Evolutionary conservation across 2,888 invertebrate species (phyloP), one percentile per base, ranked within the genome.

Genomic region (Minunthozetes semirufus): DNA sequence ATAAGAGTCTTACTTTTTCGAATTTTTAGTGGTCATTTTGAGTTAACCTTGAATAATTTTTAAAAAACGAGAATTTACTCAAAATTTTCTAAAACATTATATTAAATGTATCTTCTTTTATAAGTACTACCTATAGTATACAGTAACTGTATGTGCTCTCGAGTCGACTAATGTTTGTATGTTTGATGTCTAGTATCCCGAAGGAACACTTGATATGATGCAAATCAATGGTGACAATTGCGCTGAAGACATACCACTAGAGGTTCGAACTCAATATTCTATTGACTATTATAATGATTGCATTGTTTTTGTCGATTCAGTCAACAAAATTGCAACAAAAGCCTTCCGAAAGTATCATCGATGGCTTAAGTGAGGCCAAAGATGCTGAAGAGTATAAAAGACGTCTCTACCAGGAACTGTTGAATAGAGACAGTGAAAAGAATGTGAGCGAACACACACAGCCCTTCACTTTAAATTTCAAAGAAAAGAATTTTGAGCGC

Each of bases 341-440:
- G n/a, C 48, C 19, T 4, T 19, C 25, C 11, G 33, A 74, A 27
- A 29, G 42, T 59, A 13, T 48, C 56, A 75, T 66, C 61, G 29
- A 22, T 48, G 48, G 50, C n/a, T 42, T 38, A 22, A 48, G 19
- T 15, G 66, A 68, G 25, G 38, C 19, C 13, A 71, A 63, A 46
- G 75, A 76, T 56, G 33, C 68, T 66, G 90, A 91, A 82, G 90
- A 91, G 83, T 90, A 93, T 84, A 89, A 91, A 84, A 87, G 88
- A 82, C 85, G 90, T 81, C 86, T 94, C 80, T 86, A 90, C 80
- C 90, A 92, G 82, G 94, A 94, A 82, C 86, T 94, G 75, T 89
- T 92, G 79, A 90, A 89, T 82, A 87, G 92, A 81, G 92, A 93
- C 83, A 90, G 90, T 72, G 89, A 90, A 81, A 88, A 88, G 81